Conservation (phyloP, 2,113 vertebrate species). For the Lampris incognitus region DNA sequence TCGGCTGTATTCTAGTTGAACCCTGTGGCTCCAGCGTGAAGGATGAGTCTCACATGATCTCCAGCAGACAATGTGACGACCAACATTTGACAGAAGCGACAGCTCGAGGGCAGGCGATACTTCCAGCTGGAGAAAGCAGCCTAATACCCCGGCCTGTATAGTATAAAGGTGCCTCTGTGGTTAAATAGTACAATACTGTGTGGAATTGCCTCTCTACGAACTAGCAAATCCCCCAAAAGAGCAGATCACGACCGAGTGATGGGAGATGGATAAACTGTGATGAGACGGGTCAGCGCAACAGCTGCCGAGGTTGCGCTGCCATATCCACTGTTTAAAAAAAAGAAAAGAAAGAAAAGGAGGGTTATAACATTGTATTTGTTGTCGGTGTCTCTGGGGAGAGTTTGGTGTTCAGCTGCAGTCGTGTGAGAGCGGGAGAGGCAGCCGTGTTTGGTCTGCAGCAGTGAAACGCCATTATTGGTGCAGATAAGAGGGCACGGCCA, state of each 20-base stretch:
- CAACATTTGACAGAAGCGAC: conserved; percentile 38
- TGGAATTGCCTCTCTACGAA: conserved; percentile 40
- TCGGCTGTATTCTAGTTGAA: no score
- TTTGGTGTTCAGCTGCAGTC: conserved; percentile 33
- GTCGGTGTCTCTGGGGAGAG: conserved; percentile 25
- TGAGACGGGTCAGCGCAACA: conserved; percentile 52
- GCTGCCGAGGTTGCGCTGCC: conserved; percentile 53
- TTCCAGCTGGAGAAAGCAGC: conserved; percentile 21
- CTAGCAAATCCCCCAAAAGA: conserved; percentile 29
- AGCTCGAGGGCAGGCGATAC: conserved; percentile 38
- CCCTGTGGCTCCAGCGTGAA: conserved; percentile 32
- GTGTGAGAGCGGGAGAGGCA: conserved; percentile 28
- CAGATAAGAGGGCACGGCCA: conserved; percentile 28
- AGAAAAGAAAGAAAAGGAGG: conserved; percentile 26
- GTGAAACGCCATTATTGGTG: conserved; percentile 31
- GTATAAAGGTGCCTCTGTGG: conserved; percentile 16
- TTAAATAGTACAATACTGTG: conserved; percentile 31
- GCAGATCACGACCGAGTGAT: conserved; percentile 10
- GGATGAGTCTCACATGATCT: conserved; percentile 20
- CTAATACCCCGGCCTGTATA: not conserved
- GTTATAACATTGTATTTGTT: conserved; percentile 48
- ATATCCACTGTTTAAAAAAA: not conserved
- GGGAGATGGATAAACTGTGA: conserved; percentile 9
- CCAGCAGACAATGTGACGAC: conserved; percentile 43
- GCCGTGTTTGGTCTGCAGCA: conserved; percentile 25